Evolutionary conservation across 2,113 vertebrate genomes (phyloP).

Genomic region (Tragulus kanchil): DNA sequence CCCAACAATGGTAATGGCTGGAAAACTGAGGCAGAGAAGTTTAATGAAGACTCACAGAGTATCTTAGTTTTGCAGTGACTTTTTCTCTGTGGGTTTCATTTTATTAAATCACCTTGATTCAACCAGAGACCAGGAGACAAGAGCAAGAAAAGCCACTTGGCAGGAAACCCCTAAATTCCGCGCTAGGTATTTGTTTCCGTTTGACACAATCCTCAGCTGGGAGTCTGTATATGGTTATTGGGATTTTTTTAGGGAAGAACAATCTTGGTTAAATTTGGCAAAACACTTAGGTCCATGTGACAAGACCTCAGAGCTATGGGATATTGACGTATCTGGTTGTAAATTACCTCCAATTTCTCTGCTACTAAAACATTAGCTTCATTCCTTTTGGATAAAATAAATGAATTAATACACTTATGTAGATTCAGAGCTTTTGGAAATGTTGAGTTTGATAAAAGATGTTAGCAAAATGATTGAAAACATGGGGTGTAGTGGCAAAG

Average conservation of each 20-base stretch:
- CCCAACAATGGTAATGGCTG: background rate
- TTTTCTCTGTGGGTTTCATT: background rate
- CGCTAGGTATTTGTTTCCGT: background rate
- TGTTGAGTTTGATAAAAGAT: background rate
- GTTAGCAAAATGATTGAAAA: background rate
- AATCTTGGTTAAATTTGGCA: conserved; percentile 9
- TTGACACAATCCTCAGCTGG: background rate
- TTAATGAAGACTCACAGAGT: background rate
- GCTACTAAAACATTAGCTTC: background rate
- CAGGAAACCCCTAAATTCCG: background rate
- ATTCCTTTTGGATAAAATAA: conserved; percentile 13
- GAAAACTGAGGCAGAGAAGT: background rate
- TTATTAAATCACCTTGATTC: conserved; percentile 60
- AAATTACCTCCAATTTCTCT: background rate
- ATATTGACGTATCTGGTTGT: background rate
- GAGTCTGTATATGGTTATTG: background rate
- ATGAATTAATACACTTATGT: background rate
- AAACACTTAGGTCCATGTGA: background rate
- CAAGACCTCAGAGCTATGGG: background rate
- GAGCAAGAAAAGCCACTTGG: background rate
- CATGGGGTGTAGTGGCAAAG: background rate
- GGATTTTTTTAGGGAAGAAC: background rate
- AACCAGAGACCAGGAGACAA: background rate
- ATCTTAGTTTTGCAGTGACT: background rate
- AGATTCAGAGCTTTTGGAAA: conserved; percentile 47